phyloP scores from a whole-genome alignment of 2,888 invertebrate genomes.

The Acanthoscelides obtectus region DNA sequence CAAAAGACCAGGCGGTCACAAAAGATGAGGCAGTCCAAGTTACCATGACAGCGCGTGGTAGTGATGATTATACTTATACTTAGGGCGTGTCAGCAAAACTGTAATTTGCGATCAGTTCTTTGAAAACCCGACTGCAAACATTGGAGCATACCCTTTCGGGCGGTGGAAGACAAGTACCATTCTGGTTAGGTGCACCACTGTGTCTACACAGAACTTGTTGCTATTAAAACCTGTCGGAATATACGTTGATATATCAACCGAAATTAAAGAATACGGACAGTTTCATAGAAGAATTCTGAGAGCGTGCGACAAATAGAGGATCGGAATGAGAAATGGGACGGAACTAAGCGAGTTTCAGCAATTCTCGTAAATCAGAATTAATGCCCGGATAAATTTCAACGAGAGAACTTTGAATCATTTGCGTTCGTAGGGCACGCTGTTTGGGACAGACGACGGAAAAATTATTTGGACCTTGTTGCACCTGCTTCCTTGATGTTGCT shows the following conservation, averaged over 20 bases:
- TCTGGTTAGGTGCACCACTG: neutral
- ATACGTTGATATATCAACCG: neutral
- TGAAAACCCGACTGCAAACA: no score
- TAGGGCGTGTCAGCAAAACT: no score
- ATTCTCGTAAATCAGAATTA: conserved; percentile 44
- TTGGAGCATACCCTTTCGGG: no score
- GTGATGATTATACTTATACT: no score
- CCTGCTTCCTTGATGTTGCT: neutral
- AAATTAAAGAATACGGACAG: neutral
- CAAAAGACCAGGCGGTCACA: no score
- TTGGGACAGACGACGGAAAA: neutral
- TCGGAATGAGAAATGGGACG: conserved; percentile 40
- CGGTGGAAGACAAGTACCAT: no score
- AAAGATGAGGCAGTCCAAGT: no score
- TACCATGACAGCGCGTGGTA: no score
- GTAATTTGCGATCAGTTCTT: no score
- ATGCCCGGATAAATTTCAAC: conserved; percentile 42
- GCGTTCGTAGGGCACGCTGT: conserved; percentile 16
- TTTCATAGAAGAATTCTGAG: neutral
- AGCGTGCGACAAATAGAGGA: conserved; percentile 39
- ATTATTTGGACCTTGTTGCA: neutral
- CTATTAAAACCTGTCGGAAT: neutral
- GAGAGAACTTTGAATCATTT: conserved; percentile 27
- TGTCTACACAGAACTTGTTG: neutral
- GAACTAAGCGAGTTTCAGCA: conserved; percentile 38